Percentiles rank a stretch among this genome's conserved stretches.
These are phyloP conservation scores for Heliconius hewitsoni DNA, from an alignment of 1,140 invertebrate species.

Conservation along the genomic window DNA sequence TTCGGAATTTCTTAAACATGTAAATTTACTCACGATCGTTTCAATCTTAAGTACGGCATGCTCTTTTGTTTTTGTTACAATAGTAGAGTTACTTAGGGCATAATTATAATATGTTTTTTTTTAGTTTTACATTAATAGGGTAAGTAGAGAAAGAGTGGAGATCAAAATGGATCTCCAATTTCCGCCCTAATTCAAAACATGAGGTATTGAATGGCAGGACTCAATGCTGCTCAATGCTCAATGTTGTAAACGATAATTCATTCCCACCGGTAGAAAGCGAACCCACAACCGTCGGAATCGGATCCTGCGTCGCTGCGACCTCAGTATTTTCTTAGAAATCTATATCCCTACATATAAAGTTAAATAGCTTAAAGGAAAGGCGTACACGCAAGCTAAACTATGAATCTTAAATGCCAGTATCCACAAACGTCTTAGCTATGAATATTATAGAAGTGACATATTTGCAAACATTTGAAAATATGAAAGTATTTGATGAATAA, in stretches of 20 bases:
- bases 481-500: too few relatives aligned
- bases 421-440: slow-evolving; percentile 26
- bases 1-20: slow-evolving; percentile 3
- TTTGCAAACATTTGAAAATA: too few relatives aligned
- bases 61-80: neutral
- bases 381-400: slow-evolving; percentile 49
- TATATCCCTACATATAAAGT: slow-evolving; percentile 19
- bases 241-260: too few relatives aligned
- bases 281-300: too few relatives aligned
- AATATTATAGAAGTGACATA: slow-evolving; percentile 13
- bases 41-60: neutral
- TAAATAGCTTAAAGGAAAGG: slow-evolving; percentile 29
- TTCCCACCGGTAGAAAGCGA: too few relatives aligned
- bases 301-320: too few relatives aligned
- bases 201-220: neutral
- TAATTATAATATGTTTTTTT: too few relatives aligned
- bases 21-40: slow-evolving; percentile 6
- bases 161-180: too few relatives aligned
- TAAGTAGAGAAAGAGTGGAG: too few relatives aligned
- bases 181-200: too few relatives aligned
- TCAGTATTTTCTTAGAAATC: neutral
- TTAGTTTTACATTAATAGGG: neutral
- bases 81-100: too few relatives aligned
- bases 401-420: slow-evolving; percentile 59
- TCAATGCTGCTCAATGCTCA: too few relatives aligned